A percentile compares a stretch with the other conserved stretches of the same genome.
Conservation (phyloP, 2,797 vertebrate genomes). For the Rhadinocentrus ornatus region DNA sequence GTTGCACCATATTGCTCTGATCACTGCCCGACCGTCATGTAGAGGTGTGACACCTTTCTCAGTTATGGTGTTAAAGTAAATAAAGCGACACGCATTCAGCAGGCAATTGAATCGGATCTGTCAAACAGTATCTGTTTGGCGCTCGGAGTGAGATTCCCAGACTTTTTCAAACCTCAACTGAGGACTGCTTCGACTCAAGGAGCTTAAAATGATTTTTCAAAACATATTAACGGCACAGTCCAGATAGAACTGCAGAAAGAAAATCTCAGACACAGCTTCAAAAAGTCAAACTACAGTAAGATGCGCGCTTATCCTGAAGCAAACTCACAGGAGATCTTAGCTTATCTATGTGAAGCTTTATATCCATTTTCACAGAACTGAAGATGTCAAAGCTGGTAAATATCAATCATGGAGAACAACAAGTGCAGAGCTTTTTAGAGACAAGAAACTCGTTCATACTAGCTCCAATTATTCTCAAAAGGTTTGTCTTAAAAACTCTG, state of each 20-base stretch:
- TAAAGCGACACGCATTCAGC: constrained; percentile 17
- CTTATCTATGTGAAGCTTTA: constrained; percentile 14
- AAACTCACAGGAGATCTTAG: constrained; percentile 1
- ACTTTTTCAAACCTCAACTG: background rate
- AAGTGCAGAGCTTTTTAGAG: constrained; percentile 16
- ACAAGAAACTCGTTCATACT: constrained; percentile 28
- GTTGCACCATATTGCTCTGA: constrained; percentile 62
- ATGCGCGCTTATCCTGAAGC: constrained; percentile 2
- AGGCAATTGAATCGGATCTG: constrained; percentile 4
- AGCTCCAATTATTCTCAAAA: constrained; percentile 18
- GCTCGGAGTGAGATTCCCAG: constrained; percentile 30
- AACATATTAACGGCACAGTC: constrained; percentile 39
- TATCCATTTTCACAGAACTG: background rate
- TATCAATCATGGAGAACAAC: constrained; percentile 19
- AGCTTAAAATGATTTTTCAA: constrained; percentile 66
- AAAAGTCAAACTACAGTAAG: background rate
- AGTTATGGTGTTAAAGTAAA: constrained; percentile 17
- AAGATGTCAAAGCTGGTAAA: constrained; percentile 3
- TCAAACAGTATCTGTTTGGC: constrained; percentile 39
- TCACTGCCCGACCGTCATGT: constrained; percentile 28
- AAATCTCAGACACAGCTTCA: constrained; percentile 13
- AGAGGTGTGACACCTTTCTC: background rate
- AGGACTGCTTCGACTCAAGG: constrained; percentile 18
- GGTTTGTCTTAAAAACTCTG: constrained; percentile 33
- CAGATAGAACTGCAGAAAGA: background rate